Conservation (phyloP, 2,888 invertebrate species). For the Steinernema carpocapsae region DNA sequence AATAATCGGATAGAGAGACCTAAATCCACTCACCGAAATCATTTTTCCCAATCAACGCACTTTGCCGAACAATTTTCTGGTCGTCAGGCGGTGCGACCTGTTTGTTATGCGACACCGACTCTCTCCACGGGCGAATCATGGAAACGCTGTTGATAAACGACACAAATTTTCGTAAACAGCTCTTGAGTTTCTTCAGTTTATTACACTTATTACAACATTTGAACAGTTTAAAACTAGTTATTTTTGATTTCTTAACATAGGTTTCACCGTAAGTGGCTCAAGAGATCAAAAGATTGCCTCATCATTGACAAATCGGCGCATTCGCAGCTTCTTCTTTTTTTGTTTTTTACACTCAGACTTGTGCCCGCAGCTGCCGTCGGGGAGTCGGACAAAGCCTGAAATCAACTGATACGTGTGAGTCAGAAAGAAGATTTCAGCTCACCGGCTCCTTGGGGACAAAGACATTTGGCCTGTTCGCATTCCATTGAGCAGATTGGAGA, state of each 20-base stretch:
- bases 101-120: neutral
- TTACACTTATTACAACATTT: neutral
- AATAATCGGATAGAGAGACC: neutral
- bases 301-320: neutral
- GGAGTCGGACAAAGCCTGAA: neutral
- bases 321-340: conserved; percentile 3
- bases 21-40: conserved; percentile 6
- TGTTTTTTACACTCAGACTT: conserved; percentile 13
- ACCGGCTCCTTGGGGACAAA: conserved; percentile 8
- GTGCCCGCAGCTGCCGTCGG: conserved; percentile 24
- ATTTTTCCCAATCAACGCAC: neutral
- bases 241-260: too few relatives aligned
- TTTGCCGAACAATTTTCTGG: neutral
- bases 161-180: too few relatives aligned
- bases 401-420: neutral
- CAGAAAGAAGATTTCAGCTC: neutral
- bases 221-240: neutral
- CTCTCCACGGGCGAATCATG: neutral
- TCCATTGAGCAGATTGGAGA: conserved; percentile 21
- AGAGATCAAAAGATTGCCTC: neutral
- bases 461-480: conserved; percentile 19
- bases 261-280: neutral
- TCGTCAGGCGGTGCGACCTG: neutral
- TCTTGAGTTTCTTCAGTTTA: too few relatives aligned
- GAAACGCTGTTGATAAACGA: neutral